Evolutionary conservation across 2,797 vertebrate species (phyloP), one percentile per base, ranked within the genome.

Genomic region (Oreortyx pictus): DNA sequence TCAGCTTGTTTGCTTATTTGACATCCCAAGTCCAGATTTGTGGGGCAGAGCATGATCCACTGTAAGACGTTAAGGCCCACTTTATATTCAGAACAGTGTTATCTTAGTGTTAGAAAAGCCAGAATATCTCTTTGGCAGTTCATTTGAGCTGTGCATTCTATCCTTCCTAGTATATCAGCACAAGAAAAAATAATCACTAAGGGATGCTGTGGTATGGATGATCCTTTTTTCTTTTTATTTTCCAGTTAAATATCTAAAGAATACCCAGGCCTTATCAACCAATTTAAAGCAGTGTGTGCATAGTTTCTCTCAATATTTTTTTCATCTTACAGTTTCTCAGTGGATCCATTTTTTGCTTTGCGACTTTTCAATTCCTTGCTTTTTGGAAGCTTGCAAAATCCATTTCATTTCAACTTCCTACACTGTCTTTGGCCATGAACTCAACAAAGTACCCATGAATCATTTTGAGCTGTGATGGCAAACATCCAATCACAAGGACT

Each of bases 381-480:
- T 25, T 46, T 86, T 84, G 44, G 93, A 93, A 80, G 35, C 44
- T 82, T 88, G 24, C 23, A 62, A 72, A 82, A 74, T 86, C 20
- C 17, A 73, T 52, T 66, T 92, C 24, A 49, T 79, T 84, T 72
- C 31, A 82, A 41, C 60, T 61, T 86, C 57, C 47, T 79, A 10
- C 70, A 66, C 33, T 83, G 29, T 35, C 67, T 94, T 88, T 71
- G 27, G 6, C 67, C 74, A 22, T 84, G 57, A 52, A 74, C 54
- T 91, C 54, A 89, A 54, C 12, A 50, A 83, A 80, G 16, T 57
- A 44, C 29, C 37, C 78, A 2, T 86, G 49, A 80, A 92, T 84
- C 60, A 57, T 84, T 86, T 33, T 88, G n/a, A 62, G 8, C 57
- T 25, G 3, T 76, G 83, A 54, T 49, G 93, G 44, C 47, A 70